Evolutionary conservation across 2,797 vertebrate genomes (phyloP).

Genomic region (Manis javanica): DNA sequence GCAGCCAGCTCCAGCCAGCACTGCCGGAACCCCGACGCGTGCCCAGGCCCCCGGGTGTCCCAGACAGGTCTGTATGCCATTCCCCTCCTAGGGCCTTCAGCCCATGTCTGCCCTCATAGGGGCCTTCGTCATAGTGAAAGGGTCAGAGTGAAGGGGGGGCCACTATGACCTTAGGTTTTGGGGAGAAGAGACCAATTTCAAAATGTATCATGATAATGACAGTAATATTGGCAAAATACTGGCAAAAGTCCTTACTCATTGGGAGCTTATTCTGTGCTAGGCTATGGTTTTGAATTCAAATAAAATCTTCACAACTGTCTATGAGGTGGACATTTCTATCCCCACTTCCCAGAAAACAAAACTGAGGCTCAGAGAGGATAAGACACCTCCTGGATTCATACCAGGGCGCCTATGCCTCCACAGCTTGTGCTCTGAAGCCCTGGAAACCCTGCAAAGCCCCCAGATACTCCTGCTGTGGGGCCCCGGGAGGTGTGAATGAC

Average conservation of each 20-base stretch:
- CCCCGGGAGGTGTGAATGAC: background rate
- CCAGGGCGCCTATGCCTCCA: background rate
- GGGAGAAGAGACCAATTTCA: background rate
- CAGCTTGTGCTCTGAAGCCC: background rate
- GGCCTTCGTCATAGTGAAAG: background rate
- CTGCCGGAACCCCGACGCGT: background rate
- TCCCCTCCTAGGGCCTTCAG: background rate
- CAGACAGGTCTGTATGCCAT: background rate
- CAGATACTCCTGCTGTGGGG: background rate
- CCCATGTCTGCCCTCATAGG: background rate
- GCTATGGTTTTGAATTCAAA: conserved; percentile 28
- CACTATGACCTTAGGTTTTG: background rate
- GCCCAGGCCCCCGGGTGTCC: background rate
- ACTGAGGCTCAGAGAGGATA: background rate
- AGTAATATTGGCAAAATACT: background rate
- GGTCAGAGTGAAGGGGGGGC: no score
- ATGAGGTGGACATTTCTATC: background rate
- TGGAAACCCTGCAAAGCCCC: background rate
- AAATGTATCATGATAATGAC: background rate
- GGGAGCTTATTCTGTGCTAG: background rate
- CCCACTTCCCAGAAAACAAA: conserved; percentile 15
- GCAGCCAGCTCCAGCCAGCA: background rate
- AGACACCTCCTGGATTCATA: background rate
- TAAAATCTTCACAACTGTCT: background rate
- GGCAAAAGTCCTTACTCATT: background rate